Conservation (phyloP, 2,113 vertebrate genomes). For the Setophaga petechia region DNA sequence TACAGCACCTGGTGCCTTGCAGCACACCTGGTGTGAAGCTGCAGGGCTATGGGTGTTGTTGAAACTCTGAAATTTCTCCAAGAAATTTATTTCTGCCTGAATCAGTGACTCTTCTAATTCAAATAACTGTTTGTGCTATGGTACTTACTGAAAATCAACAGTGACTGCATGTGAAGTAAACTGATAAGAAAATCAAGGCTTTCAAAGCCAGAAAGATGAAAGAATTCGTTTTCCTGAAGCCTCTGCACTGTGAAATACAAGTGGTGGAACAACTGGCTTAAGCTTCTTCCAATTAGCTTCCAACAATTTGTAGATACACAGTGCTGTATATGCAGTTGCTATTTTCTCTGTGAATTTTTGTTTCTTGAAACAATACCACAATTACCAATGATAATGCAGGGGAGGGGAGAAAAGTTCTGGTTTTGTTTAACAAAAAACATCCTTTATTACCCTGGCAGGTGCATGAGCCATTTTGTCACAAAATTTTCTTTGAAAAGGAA, state of each 20-base stretch:
- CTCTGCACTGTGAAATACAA: background rate
- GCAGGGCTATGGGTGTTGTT: accelerated
- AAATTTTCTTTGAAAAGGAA: slow-evolving; percentile 39
- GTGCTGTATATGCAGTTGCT: background rate
- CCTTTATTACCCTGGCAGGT: slow-evolving; percentile 4
- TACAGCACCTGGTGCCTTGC: background rate
- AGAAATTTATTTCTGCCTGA: background rate
- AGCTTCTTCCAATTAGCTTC: slow-evolving; percentile 26
- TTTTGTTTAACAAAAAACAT: background rate
- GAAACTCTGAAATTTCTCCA: background rate
- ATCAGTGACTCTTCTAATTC: background rate
- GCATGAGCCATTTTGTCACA: background rate
- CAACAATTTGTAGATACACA: background rate
- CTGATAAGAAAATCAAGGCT: slow-evolving; percentile 10
- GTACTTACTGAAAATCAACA: background rate
- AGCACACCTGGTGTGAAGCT: accelerated
- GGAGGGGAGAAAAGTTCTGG: accelerated
- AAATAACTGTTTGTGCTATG: background rate
- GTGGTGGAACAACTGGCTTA: background rate
- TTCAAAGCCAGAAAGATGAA: slow-evolving; percentile 14
- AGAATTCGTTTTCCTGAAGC: background rate
- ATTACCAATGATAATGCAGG: background rate
- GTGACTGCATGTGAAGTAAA: background rate
- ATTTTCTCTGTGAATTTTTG: background rate
- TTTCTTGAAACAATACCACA: slow-evolving; percentile 35